Base-by-base conservation (phyloP, 1,140 invertebrate species). In the Coboldia fuscipes region DNA sequence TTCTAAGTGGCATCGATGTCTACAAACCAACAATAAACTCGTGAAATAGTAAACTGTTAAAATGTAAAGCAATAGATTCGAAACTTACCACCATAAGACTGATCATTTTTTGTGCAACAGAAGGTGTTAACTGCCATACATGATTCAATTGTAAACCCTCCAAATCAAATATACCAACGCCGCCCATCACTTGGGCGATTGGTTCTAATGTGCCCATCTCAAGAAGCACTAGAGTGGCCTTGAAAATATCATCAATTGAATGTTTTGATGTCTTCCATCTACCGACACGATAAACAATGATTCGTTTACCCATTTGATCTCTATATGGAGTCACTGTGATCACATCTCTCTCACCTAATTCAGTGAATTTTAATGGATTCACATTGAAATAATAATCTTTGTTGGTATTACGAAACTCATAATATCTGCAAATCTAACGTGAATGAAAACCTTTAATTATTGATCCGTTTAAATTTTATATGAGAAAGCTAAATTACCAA, bases 171-270 rank as follows among this genome's bases (percentile, higher is more conserved):
- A 83, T 62, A 29, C 9, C 74, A 5, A 77, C 60, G 2, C 75
- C 78, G 0, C 78, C 78, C 3, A 78, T 50, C n/a, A 82, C 70
- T 49, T 82, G 78, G 0, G 68, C 66, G 9, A 64, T 61, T 2
- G 69, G 74, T 44, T 84, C 79, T 31, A 82, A 39, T 17, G 77
- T 58, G 0, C 76, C 76, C 2, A 80, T 46, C 45, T 84, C 77
- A 8, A 82, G 48, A 12, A 76, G 57, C 18, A 74, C 55, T 18
- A 81, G 61, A 0, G 73, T 72, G 0, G 69, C 72, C 45, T 75
- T 74, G 41, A 82, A 77, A 9, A 83, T 48, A 42, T 81, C 75
- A 17, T 74, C 70, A 0, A 75, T 48, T 0, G 65, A 44, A 21
- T 71, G 66, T 18, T 65, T 60, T 35, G 65, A 68, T 2, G 77